Base-by-base conservation (phyloP, 2,113 vertebrate genomes). In the Neoarius graeffei region DNA sequence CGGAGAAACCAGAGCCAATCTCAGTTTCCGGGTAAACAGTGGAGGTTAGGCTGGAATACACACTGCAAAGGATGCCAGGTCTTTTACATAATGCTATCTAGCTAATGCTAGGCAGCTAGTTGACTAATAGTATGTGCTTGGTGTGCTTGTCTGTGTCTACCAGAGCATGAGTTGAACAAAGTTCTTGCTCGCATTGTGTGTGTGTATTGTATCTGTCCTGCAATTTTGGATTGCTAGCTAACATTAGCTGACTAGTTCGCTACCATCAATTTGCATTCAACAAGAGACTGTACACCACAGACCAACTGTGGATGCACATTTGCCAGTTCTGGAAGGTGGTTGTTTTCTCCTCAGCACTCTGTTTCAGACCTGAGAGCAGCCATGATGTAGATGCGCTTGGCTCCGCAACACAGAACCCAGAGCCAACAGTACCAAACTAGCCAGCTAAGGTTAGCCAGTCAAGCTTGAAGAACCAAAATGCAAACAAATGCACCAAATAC, bases 271-370 rank as follows among this genome's bases (percentile, higher is more conserved):
- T 35, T 35, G 27, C 54, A 15, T 81, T 59, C 56, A 60, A 20
- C 17, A 35, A 60, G 56, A 81, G 54, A 20, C 27, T 81, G 7
- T 81, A 59, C 54, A 81, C n/a, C 27, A 59, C 79, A 81, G 56
- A 81, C n/a, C 54, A 80, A 56, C 14, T 80, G 76, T 56, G 77
- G n/a, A 57, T 57, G 77, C 77, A 57, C 77, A 60, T 81, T 81
- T 60, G 79, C 79, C 56, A 60, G 23, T 81, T 60, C 23, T 20
- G 30, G 79, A 60, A 81, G 79, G 79, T 81, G 56, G 79, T 27
- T 42, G 17, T 42, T 5, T 20, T 42, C 56, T 19, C 0, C 17
- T 35, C 56, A 35, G 56, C 27, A 10, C 79, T 81, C 56, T 23
- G 17, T 59, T 57, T 81, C 79, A 60, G 79, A 81, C 9, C 8